Evolutionary conservation across 2,113 vertebrate species (phyloP).

Genomic region (Thamnophis sirtalis): DNA sequence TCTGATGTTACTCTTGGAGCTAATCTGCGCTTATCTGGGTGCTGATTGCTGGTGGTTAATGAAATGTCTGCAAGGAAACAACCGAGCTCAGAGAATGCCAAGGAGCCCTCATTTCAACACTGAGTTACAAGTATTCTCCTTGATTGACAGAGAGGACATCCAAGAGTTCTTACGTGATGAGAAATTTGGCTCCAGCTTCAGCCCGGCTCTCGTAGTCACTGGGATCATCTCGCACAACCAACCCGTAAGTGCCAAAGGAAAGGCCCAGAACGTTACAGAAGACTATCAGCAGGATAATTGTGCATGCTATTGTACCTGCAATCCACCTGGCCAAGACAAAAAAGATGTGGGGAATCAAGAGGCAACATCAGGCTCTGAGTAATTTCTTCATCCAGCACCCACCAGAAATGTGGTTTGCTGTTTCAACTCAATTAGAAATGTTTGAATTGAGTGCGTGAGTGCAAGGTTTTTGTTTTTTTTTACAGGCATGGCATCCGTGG

Average conservation of each 20-base stretch:
- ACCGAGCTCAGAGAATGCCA: too few relatives aligned
- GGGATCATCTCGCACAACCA: slow-evolving; percentile 62
- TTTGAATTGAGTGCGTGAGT: neutral
- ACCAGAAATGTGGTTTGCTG: neutral
- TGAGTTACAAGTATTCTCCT: neutral
- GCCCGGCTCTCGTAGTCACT: slow-evolving; percentile 59
- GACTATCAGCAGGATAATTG: slow-evolving; percentile 69
- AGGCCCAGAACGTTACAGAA: slow-evolving; percentile 69
- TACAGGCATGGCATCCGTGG: neutral
- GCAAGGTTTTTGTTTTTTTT: too few relatives aligned
- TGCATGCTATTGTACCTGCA: slow-evolving; percentile 64
- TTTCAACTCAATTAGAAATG: neutral
- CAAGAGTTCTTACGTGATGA: slow-evolving; percentile 71
- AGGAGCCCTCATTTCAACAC: too few relatives aligned
- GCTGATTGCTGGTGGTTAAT: too few relatives aligned
- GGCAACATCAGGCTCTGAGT: neutral
- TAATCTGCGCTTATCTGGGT: too few relatives aligned
- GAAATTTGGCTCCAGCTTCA: slow-evolving; percentile 65
- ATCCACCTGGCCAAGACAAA: slow-evolving; percentile 67
- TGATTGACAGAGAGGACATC: neutral
- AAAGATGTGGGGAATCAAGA: neutral
- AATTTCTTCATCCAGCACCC: neutral
- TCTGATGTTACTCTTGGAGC: too few relatives aligned
- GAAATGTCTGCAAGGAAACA: too few relatives aligned
- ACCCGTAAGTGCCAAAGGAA: slow-evolving; percentile 64